Evolutionary conservation across 2,888 invertebrate genomes (phyloP).

Genomic region (Lasioglossum morio): DNA sequence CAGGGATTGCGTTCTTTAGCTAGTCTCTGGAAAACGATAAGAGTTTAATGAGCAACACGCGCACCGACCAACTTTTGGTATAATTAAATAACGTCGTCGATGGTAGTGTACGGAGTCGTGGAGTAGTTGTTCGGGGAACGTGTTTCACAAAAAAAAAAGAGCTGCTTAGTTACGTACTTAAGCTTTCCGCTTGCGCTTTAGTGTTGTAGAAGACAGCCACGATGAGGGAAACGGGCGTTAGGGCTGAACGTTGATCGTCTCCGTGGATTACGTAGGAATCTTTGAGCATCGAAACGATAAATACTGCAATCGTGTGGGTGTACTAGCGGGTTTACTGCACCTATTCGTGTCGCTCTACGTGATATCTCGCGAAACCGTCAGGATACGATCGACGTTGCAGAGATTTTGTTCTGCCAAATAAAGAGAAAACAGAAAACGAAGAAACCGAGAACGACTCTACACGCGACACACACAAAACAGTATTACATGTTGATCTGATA

Average conservation of each 20-base stretch:
- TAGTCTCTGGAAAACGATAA: conserved; percentile 11
- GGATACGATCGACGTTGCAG: neutral
- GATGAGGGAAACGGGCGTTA: neutral
- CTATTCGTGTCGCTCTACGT: neutral
- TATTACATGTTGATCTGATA: conserved; percentile 60
- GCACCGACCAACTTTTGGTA: neutral
- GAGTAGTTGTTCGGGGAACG: neutral
- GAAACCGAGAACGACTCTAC: conserved; percentile 7
- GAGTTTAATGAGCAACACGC: conserved; percentile 3
- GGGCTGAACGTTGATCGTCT: neutral
- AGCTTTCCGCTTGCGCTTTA: conserved; percentile 1
- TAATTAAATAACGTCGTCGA: conserved; percentile 5
- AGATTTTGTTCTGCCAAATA: neutral
- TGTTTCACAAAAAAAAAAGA: conserved; percentile 1
- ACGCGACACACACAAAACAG: conserved; percentile 47
- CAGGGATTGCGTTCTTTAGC: conserved; percentile 12
- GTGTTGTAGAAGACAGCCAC: neutral
- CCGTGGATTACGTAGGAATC: too few relatives aligned
- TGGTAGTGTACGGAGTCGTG: neutral
- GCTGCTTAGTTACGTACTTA: conserved; percentile 10
- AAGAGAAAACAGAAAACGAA: neutral
- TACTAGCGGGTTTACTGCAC: neutral
- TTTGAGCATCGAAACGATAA: neutral
- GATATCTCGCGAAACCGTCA: neutral
- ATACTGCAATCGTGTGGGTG: too few relatives aligned